phyloP scores from a whole-genome alignment of 2,888 invertebrate species.

The Scelioninae gen. 1 region DNA sequence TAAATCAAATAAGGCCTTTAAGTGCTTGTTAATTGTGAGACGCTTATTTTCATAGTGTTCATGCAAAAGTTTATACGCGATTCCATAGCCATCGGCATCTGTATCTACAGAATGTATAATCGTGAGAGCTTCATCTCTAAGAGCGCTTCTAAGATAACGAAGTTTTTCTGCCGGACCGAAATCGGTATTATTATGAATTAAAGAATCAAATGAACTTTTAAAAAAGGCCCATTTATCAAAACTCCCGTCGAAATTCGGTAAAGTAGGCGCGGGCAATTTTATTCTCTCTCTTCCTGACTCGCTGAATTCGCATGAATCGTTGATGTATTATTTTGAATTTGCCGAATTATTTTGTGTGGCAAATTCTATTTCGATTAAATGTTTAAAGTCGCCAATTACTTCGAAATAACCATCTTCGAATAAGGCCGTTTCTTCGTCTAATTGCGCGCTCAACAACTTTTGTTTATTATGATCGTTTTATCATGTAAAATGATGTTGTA shows the following conservation, averaged over 20 bases:
- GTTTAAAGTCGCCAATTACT: constrained; percentile 1
- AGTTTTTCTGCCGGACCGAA: constrained; percentile 60
- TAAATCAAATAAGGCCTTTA: constrained; percentile 64
- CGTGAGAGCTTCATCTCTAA: constrained; percentile 56
- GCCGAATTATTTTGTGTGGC: too few species aligned
- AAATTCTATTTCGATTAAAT: too few species aligned
- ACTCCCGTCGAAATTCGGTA: constrained; percentile 62
- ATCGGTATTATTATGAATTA: constrained; percentile 58
- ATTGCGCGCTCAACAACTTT: constrained; percentile 2
- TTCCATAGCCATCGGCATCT: constrained; percentile 56
- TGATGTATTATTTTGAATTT: too few species aligned
- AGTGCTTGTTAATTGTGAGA: constrained; percentile 69
- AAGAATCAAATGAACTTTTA: constrained; percentile 50
- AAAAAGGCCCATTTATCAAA: constrained; percentile 54
- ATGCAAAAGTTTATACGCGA: constrained; percentile 52
- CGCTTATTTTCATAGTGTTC: constrained; percentile 68
- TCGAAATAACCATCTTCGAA: constrained; percentile 28
- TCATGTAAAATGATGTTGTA: constrained; percentile 8
- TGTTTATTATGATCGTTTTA: not conserved
- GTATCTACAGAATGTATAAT: constrained; percentile 53
- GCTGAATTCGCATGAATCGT: not conserved
- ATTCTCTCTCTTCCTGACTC: too few species aligned
- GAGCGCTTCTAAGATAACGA: constrained; percentile 54
- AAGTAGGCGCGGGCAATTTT: constrained; percentile 56
- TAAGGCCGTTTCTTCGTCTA: constrained; percentile 1